Percentiles rank a stretch among this genome's conserved stretches.
These are phyloP conservation scores for Amblyteles armatorius DNA, from an alignment of 2,888 invertebrate genomes.

Conservation along the genomic window DNA sequence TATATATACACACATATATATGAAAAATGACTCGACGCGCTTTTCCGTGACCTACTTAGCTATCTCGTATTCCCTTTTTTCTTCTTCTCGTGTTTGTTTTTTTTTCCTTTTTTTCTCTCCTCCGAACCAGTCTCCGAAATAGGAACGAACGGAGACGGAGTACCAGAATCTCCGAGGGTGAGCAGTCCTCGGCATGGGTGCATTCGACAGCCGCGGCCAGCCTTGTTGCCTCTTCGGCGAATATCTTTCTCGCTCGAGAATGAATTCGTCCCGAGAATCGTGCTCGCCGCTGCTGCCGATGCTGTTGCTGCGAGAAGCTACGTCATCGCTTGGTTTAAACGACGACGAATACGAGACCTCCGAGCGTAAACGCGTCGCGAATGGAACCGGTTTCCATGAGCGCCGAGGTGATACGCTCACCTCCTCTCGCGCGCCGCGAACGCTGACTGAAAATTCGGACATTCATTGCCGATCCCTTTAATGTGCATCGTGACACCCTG, in stretches of 20 bases:
- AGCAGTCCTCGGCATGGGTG: slow-evolving; percentile 40
- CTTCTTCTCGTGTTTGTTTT: slow-evolving; percentile 40
- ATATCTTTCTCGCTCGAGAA: slow-evolving; percentile 28
- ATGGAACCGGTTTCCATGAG: slow-evolving; percentile 59
- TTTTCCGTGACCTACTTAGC: slow-evolving; percentile 71
- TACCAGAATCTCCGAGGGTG: slow-evolving; percentile 53
- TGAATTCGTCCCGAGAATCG: slow-evolving; percentile 16
- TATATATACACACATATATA: slow-evolving; percentile 3
- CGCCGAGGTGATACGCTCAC: slow-evolving; percentile 37
- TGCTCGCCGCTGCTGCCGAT: slow-evolving; percentile 25
- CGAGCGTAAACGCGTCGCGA: slow-evolving; percentile 45
- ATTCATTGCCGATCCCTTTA: background rate
- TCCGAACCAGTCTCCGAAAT: slow-evolving; percentile 66
- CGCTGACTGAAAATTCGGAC: background rate
- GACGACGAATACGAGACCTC: slow-evolving; percentile 59
- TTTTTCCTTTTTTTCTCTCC: slow-evolving; percentile 48
- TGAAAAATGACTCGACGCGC: slow-evolving; percentile 44
- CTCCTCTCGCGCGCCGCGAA: slow-evolving; percentile 18
- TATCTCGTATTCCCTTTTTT: slow-evolving; percentile 51
- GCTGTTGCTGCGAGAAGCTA: slow-evolving; percentile 68
- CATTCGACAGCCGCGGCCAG: slow-evolving; percentile 36
- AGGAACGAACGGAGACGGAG: slow-evolving; percentile 65
- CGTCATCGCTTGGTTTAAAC: slow-evolving; percentile 80
- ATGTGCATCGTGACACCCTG: background rate
- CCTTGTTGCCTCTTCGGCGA: slow-evolving; percentile 25